Evolutionary conservation across 2,888 invertebrate genomes (phyloP).

Genomic region (Drosophila trichaetosa): DNA sequence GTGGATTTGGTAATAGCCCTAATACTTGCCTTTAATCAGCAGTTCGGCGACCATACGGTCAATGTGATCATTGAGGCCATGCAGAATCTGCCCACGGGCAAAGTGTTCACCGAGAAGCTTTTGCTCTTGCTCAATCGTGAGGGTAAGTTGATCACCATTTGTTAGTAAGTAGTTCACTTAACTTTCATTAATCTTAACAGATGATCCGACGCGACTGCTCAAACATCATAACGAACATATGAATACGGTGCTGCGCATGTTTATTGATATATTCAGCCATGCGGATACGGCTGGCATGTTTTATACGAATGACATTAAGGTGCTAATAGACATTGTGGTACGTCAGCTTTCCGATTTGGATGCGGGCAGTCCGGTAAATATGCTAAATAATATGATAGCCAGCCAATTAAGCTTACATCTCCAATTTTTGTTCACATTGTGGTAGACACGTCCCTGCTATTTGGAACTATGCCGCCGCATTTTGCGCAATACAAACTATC

Average conservation of each 20-base stretch:
- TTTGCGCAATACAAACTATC: conserved; percentile 92
- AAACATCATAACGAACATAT: conserved; percentile 91
- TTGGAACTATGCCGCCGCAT: conserved; percentile 92
- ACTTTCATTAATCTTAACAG: conserved; percentile 85
- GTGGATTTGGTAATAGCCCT: conserved; percentile 94
- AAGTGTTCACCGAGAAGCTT: conserved; percentile 95
- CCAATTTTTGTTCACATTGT: background rate
- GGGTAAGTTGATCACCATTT: conserved; percentile 86
- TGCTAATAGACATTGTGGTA: conserved; percentile 96
- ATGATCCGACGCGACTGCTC: conserved; percentile 94
- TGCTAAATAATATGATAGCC: background rate
- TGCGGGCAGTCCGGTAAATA: conserved; percentile 91
- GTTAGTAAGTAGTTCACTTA: too few relatives aligned
- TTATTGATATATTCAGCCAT: conserved; percentile 93
- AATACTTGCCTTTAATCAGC: conserved; percentile 95
- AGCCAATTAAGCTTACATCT: background rate
- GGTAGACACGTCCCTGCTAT: conserved; percentile 91
- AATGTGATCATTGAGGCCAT: conserved; percentile 90
- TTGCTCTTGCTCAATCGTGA: conserved; percentile 94
- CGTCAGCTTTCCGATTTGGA: conserved; percentile 95
- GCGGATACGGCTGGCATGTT: conserved; percentile 93
- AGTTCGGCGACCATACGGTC: conserved; percentile 89
- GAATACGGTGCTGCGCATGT: conserved; percentile 95
- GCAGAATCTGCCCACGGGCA: conserved; percentile 89
- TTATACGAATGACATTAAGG: conserved; percentile 97